Conservation (phyloP, 2,888 invertebrate species). For the Acronicta leporina region DNA sequence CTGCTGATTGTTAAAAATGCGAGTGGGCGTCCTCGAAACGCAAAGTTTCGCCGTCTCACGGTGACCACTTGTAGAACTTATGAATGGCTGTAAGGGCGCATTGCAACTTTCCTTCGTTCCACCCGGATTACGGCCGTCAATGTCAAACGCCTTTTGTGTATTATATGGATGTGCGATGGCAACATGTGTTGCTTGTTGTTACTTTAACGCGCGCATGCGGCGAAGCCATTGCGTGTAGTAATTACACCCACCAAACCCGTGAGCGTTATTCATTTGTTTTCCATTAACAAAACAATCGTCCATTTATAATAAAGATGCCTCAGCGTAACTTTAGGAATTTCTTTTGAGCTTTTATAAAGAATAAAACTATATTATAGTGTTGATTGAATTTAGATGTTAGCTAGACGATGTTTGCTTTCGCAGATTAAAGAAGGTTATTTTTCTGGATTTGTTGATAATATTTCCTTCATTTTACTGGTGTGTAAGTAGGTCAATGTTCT, state of each 20-base stretch:
- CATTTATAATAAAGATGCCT: constrained; percentile 11
- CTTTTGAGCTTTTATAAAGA: constrained; percentile 7
- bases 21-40: constrained; percentile 16
- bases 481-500: constrained; percentile 28
- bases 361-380: constrained; percentile 5
- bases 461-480: constrained; percentile 29
- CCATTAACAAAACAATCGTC: constrained; percentile 47
- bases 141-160: constrained; percentile 25
- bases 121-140: constrained; percentile 14
- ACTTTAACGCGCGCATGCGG: constrained; percentile 46
- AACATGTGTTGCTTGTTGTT: constrained; percentile 39
- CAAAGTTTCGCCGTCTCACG: constrained; percentile 30
- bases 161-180: constrained; percentile 17
- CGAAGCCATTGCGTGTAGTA: constrained; percentile 40
- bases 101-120: constrained; percentile 12
- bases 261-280: constrained; percentile 56
- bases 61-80: constrained; percentile 43
- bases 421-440: constrained; percentile 32
- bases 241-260: constrained; percentile 41
- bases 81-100: constrained; percentile 18
- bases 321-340: constrained; percentile 2
- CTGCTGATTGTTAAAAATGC: constrained; percentile 24
- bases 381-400: constrained; percentile 21
- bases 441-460: constrained; percentile 23
- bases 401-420: constrained; percentile 25